These are phyloP conservation scores for Beris chalybata DNA, from an alignment of 2,888 invertebrate genomes.

Conservation along the genomic window DNA sequence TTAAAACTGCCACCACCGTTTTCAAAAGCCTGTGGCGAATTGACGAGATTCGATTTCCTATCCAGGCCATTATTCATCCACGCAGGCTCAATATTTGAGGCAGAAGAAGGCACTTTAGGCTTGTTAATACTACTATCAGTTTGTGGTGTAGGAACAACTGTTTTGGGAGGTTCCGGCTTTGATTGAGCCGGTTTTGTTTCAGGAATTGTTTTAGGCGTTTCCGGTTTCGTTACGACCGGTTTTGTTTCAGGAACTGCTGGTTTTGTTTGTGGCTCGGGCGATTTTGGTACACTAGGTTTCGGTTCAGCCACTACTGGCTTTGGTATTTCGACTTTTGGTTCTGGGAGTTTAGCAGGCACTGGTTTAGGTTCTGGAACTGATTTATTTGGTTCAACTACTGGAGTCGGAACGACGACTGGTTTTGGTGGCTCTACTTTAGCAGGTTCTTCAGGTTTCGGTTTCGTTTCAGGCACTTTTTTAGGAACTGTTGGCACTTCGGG, in stretches of 20 bases:
- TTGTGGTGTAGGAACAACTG: background rate
- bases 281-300: conserved; percentile 9
- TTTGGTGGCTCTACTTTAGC: conserved; percentile 5
- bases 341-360: conserved; percentile 1
- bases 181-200: conserved; percentile 47
- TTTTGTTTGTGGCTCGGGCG: conserved; percentile 20
- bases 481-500: conserved; percentile 39
- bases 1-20: conserved; percentile 46
- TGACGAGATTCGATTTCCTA: conserved; percentile 42
- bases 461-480: conserved; percentile 23
- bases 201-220: background rate
- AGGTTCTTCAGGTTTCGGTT: conserved; percentile 24
- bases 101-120: conserved; percentile 42
- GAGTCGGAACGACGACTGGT: conserved; percentile 6
- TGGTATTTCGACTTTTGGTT: conserved; percentile 16
- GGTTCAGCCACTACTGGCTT: conserved; percentile 25
- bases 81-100: conserved; percentile 40
- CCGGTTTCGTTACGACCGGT: conserved; percentile 3
- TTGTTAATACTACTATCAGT: conserved; percentile 31
- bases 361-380: conserved; percentile 32
- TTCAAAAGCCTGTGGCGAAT: conserved; percentile 44
- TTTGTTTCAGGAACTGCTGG: conserved; percentile 14
- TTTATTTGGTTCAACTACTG: conserved; percentile 33
- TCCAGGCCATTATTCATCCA: conserved; percentile 43
- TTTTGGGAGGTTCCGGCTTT: conserved; percentile 17